Conservation (phyloP, 1,140 invertebrate species). For the Carposina sasakii region DNA sequence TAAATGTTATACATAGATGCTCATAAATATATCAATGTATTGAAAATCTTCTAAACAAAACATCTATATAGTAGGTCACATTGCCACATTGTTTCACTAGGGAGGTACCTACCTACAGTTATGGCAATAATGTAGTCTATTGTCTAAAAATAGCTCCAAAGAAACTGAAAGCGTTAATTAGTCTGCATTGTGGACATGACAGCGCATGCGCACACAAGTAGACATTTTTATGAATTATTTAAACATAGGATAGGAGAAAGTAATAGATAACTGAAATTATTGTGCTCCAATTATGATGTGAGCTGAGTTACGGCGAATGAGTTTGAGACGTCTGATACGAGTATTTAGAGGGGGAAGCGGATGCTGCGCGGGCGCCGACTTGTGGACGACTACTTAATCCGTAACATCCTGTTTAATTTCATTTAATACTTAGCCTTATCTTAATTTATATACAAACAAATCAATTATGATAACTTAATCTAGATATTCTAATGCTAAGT, state of each 20-base stretch:
- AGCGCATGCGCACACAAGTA: conserved; percentile 19
- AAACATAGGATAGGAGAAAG: conserved; percentile 46
- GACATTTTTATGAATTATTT: conserved; percentile 44
- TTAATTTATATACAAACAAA: no score
- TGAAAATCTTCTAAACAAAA: no score
- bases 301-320: conserved; percentile 32
- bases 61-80: no score
- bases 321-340: conserved; percentile 16
- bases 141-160: conserved; percentile 20
- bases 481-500: no score
- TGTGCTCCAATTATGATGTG: conserved; percentile 51
- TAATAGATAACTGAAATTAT: conserved; percentile 50
- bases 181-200: conserved; percentile 14
- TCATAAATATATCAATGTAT: no score
- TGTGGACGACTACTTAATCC: no score
- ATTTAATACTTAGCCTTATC: no score
- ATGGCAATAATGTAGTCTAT: conserved; percentile 7
- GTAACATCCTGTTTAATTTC: no score
- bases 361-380: background rate
- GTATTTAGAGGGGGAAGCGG: conserved; percentile 2
- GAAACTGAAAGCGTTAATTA: conserved; percentile 44
- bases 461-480: no score
- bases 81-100: no score
- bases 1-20: no score
- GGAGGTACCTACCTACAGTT: background rate